Conservation (phyloP, 53 echinoderm and acorn worm genomes). For the Stichopus horrens region DNA sequence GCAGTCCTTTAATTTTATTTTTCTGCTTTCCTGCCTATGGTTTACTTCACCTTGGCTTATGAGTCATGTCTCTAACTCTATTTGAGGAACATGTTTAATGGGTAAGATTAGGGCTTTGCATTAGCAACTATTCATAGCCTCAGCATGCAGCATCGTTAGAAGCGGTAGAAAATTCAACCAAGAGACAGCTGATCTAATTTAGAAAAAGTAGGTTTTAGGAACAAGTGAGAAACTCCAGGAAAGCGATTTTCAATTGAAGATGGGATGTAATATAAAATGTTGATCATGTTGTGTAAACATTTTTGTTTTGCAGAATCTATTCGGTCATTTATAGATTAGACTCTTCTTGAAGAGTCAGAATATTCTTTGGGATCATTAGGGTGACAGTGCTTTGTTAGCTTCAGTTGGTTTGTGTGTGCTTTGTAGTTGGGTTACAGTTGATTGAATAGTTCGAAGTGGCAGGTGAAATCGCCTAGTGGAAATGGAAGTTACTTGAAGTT, state of each 20-base stretch:
- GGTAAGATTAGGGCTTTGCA: slow-evolving; percentile 26
- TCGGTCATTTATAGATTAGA: neutral
- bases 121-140: neutral
- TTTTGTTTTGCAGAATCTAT: neutral
- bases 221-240: neutral
- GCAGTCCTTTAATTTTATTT: neutral
- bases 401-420: too few species aligned
- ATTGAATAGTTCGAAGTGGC: too few species aligned
- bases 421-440: too few species aligned
- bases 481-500: too few species aligned
- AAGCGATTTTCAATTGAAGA: slow-evolving; percentile 9
- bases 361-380: neutral
- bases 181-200: slow-evolving; percentile 37
- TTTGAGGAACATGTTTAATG: slow-evolving; percentile 34
- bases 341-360: neutral
- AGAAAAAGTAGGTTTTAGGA: neutral
- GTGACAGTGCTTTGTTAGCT: too few species aligned
- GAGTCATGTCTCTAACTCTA: slow-evolving; percentile 35
- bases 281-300: neutral
- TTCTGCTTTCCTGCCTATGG: neutral
- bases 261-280: neutral
- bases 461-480: too few species aligned
- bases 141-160: neutral
- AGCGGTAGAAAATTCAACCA: neutral
- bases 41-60: slow-evolving; percentile 3